phyloP scores from a whole-genome alignment of 2,888 invertebrate species.

The Pherbina coryleti region DNA sequence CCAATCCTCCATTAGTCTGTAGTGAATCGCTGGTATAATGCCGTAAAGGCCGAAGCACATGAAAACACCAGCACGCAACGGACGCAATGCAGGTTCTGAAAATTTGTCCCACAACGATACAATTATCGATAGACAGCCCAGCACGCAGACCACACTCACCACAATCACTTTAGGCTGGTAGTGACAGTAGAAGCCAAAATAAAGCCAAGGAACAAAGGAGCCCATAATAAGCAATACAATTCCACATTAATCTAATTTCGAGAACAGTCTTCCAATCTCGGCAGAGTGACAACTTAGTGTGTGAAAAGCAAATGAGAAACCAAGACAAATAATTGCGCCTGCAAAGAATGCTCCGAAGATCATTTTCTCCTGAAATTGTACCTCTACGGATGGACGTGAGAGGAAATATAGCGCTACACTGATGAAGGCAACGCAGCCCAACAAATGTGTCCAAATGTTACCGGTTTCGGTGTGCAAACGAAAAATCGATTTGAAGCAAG shows the following conservation, averaged over 20 bases:
- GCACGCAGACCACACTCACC: conserved; percentile 89
- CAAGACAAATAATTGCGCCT: conserved; percentile 96
- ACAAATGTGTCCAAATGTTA: conserved; percentile 90
- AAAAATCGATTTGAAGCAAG: conserved; percentile 98
- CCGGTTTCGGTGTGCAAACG: conserved; percentile 99
- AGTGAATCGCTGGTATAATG: conserved; percentile 97
- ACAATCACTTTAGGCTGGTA: conserved; percentile 93
- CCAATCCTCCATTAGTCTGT: conserved; percentile 95
- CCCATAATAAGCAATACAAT: conserved; percentile 98
- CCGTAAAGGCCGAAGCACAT: conserved; percentile 97
- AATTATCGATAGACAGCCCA: conserved; percentile 93
- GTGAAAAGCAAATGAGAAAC: conserved; percentile 97
- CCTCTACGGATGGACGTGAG: conserved; percentile 88
- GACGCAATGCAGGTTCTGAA: conserved; percentile 91
- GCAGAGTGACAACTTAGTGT: conserved; percentile 99
- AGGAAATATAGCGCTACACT: conserved; percentile 86
- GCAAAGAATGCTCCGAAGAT: conserved; percentile 96
- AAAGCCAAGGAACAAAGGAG: conserved; percentile 99
- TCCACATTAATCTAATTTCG: conserved; percentile 99
- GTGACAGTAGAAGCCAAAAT: conserved; percentile 99
- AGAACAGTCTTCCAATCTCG: conserved; percentile 95
- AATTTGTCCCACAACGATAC: conserved; percentile 98
- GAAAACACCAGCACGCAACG: conserved; percentile 94
- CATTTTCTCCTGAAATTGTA: conserved; percentile 92
- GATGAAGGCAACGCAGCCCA: conserved; percentile 90